Percentiles rank a stretch among this genome's conserved stretches.
Evolutionary conservation across 1,140 invertebrate genomes (phyloP).

Genomic region (Nixonia krombeini): DNA sequence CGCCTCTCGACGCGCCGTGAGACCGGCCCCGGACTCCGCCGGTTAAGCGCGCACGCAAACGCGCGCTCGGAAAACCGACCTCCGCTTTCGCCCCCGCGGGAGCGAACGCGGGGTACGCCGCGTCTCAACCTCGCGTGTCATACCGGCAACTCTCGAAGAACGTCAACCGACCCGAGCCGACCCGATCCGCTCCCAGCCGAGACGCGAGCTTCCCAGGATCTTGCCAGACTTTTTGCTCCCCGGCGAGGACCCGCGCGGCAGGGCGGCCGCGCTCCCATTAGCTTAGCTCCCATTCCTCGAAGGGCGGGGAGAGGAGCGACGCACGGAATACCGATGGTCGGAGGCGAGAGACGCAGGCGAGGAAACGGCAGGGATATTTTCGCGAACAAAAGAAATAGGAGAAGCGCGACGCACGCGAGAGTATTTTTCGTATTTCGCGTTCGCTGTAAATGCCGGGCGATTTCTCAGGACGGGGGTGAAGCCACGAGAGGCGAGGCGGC

Average conservation of each 20-base stretch:
- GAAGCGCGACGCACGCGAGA: slow-evolving; percentile 26
- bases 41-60: background rate
- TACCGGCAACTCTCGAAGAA: too few relatives aligned
- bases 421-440: slow-evolving; percentile 22
- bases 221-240: slow-evolving; percentile 13
- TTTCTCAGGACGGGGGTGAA: slow-evolving; percentile 15
- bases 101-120: too few relatives aligned
- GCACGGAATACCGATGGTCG: slow-evolving; percentile 17
- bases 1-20: background rate
- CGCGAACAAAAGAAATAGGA: slow-evolving; percentile 13
- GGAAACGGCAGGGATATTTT: slow-evolving; percentile 12
- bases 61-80: background rate
- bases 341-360: slow-evolving; percentile 17
- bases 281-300: slow-evolving; percentile 35
- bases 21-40: background rate
- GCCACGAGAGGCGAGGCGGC: too few relatives aligned
- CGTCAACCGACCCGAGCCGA: too few relatives aligned
- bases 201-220: too few relatives aligned
- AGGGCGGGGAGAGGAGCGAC: slow-evolving; percentile 28
- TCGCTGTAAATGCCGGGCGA: background rate
- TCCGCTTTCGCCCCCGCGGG: background rate
- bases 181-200: too few relatives aligned
- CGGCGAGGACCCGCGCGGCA: slow-evolving; percentile 9
- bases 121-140: too few relatives aligned
- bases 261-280: too few relatives aligned